phyloP scores from a whole-genome alignment of 53 echinoderm and acorn worm genomes.

The Astropecten irregularis region DNA sequence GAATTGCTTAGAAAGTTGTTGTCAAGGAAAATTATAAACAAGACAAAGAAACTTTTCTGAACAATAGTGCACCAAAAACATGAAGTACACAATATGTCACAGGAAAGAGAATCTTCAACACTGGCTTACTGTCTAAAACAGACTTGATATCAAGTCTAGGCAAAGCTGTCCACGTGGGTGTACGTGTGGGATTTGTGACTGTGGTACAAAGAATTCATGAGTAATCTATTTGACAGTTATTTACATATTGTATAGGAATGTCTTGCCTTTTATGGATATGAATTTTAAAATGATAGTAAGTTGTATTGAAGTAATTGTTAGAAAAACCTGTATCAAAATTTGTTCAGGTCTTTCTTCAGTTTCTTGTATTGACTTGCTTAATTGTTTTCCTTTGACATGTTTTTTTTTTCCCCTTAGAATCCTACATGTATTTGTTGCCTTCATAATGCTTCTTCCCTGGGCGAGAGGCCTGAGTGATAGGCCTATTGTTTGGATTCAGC shows the following conservation, averaged over 20 bases:
- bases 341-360: too few species aligned
- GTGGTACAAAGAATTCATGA: slow-evolving; percentile 4
- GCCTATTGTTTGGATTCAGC: too few species aligned
- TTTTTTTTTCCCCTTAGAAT: background rate
- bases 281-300: background rate
- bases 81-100: background rate
- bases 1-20: too few species aligned
- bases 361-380: background rate
- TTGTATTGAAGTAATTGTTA: background rate
- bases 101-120: background rate
- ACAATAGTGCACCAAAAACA: background rate
- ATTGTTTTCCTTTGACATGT: background rate
- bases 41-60: background rate
- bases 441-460: background rate
- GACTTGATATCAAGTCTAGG: background rate
- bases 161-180: background rate
- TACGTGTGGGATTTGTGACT: background rate
- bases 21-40: background rate
- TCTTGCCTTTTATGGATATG: background rate
- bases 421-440: background rate
- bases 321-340: too few species aligned
- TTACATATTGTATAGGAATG: background rate
- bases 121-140: too few species aligned
- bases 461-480: too few species aligned
- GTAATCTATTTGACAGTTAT: background rate